A percentile compares a stretch with the other conserved stretches of the same genome.
phyloP scores from a whole-genome alignment of 2,113 vertebrate species.

The Chauna torquata region DNA sequence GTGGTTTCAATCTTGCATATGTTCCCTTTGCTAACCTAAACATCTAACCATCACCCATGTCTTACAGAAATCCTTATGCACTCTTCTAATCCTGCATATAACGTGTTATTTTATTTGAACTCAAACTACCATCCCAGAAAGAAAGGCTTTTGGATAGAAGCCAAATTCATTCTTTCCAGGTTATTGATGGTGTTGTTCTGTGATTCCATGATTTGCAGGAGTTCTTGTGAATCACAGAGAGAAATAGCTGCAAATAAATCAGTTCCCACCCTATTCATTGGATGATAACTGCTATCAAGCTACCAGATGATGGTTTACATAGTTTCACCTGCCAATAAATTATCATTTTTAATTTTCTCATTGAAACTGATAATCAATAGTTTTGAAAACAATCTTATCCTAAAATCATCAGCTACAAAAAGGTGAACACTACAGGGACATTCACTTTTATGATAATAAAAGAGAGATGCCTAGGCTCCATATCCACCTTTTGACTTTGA shows the following conservation, averaged over 20 bases:
- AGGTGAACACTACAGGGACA: neutral
- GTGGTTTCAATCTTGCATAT: neutral
- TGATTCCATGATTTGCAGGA: neutral
- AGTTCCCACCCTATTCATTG: neutral
- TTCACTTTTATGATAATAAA: neutral
- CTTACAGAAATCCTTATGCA: neutral
- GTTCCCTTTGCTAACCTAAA: neutral
- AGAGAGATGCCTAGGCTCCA: neutral
- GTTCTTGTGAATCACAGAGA: neutral
- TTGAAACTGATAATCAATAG: neutral
- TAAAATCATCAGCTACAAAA: neutral
- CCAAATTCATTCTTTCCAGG: neutral
- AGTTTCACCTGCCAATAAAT: neutral
- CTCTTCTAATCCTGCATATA: neutral
- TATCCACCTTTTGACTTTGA: neutral
- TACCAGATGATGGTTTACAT: neutral
- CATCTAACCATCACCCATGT: neutral
- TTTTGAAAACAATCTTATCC: neutral
- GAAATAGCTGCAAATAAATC: neutral
- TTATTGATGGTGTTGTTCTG: neutral
- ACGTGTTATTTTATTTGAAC: neutral
- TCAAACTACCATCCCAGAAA: neutral
- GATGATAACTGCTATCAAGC: neutral
- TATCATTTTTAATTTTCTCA: neutral
- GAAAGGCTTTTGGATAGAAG: neutral